Evolutionary conservation across 2,797 vertebrate genomes (phyloP).

Genomic region (Notolepis coatsorum): DNA sequence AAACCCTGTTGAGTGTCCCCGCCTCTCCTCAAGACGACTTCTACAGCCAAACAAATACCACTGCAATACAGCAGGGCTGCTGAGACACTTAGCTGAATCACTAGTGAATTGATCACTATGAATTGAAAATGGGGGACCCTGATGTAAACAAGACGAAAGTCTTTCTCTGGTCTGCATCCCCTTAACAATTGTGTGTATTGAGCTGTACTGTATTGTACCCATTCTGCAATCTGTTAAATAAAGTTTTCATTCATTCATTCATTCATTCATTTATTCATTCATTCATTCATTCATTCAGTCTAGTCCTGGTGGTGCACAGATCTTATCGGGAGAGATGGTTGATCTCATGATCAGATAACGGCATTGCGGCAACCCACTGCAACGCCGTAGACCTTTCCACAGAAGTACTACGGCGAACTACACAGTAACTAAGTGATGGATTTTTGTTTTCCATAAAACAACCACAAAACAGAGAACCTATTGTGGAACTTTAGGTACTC

Average conservation of each 20-base stretch:
- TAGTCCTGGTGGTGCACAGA: conserved; percentile 17
- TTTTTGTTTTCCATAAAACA: no score
- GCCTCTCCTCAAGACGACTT: conserved; percentile 11
- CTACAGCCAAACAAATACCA: not conserved
- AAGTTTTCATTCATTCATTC: no score
- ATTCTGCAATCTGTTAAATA: no score
- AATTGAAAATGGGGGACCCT: no score
- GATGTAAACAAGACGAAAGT: no score
- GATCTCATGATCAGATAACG: conserved; percentile 33
- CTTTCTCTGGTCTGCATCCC: no score
- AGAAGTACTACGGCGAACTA: not conserved
- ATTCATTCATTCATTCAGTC: not conserved
- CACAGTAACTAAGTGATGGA: not conserved
- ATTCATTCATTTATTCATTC: no score
- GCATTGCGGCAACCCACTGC: conserved; percentile 8
- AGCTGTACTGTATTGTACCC: no score
- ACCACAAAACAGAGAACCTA: conserved; percentile 30
- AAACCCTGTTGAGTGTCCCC: conserved; percentile 29
- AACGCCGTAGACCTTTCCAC: not conserved
- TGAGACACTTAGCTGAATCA: not conserved
- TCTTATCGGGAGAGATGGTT: conserved; percentile 27
- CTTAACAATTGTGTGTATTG: no score
- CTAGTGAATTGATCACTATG: not conserved
- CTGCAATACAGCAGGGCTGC: not conserved
- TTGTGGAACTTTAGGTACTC: conserved; percentile 5